A percentile compares a stretch with the other conserved stretches of the same genome.
Conservation (phyloP, 1,140 invertebrate species). For the Chironomus striatipennis region DNA sequence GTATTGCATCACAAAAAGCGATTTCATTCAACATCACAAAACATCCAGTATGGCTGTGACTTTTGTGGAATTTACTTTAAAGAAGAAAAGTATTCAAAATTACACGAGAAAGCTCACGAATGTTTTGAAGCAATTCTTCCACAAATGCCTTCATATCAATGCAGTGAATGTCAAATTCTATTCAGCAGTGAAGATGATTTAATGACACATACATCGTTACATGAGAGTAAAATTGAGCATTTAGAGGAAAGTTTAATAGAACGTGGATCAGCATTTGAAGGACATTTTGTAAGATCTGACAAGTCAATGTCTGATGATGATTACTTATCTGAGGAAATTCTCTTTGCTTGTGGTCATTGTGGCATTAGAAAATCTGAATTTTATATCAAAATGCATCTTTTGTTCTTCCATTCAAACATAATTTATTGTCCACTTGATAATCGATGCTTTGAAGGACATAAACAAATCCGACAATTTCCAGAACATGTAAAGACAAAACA, state of each 20-base stretch:
- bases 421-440: background rate
- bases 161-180: background rate
- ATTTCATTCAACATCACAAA: background rate
- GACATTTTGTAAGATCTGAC: background rate
- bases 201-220: background rate
- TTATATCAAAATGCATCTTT: background rate
- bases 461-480: background rate
- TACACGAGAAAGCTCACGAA: background rate
- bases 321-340: background rate
- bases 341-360: background rate
- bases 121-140: background rate
- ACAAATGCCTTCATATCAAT: background rate
- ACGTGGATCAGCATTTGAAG: background rate
- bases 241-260: background rate
- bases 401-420: background rate
- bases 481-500: slow-evolving; percentile 4
- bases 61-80: background rate
- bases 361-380: background rate
- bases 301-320: background rate
- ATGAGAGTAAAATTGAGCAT: background rate
- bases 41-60: background rate
- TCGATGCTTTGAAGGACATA: background rate
- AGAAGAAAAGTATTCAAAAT: background rate
- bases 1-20: background rate
- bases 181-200: background rate